Evolutionary conservation across 2,797 vertebrate genomes (phyloP).

Genomic region (Rallus crepitans): DNA sequence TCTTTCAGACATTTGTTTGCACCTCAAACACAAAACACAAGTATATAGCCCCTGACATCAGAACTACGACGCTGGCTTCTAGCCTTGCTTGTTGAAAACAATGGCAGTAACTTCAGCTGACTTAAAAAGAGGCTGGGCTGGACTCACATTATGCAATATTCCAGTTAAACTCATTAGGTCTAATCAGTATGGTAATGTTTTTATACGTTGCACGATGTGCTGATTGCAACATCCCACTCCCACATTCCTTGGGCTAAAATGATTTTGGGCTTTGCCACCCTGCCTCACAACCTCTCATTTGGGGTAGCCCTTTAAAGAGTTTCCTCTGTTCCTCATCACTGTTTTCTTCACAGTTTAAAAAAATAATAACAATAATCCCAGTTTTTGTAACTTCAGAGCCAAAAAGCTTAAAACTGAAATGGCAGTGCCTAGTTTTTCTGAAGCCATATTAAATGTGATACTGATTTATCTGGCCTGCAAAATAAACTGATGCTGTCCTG

Average conservation of each 20-base stretch:
- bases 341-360: not conserved
- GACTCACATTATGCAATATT: constrained; percentile 13
- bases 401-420: not conserved
- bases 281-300: not conserved
- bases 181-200: not conserved
- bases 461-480: not conserved
- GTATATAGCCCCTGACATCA: not conserved
- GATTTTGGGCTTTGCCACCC: not conserved
- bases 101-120: not conserved
- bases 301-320: not conserved
- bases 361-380: no score
- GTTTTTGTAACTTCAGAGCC: not conserved
- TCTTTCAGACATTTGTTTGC: not conserved
- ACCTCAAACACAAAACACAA: not conserved
- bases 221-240: constrained; percentile 12
- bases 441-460: rapidly evolving
- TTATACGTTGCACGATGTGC: not conserved
- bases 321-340: not conserved
- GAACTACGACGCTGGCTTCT: not conserved
- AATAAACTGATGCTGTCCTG: not conserved
- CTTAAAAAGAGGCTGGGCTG: not conserved
- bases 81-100: not conserved
- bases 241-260: constrained; percentile 7
- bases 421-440: not conserved
- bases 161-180: not conserved